Evolutionary conservation across 2,888 invertebrate genomes (phyloP), one percentile per base, ranked within the genome.

Genomic region (Diarsia brunnea): DNA sequence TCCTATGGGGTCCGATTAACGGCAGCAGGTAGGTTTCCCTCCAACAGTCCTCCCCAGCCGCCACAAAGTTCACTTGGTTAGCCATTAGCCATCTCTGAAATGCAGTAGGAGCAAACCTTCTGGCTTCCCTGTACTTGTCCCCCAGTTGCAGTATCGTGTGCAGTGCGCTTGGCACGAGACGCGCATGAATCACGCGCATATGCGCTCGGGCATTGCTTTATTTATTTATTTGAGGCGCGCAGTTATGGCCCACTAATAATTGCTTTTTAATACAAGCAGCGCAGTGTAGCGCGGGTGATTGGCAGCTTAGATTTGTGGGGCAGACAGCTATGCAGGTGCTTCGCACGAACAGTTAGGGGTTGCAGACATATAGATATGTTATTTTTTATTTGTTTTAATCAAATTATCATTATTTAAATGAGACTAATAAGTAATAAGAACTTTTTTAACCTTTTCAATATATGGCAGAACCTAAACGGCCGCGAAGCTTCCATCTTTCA

Each of bases 81-180:
- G 1, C 2, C 5, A 12, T 21, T 14, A 24, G 10, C 19, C 31
- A 21, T 10, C 31, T 58, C 4, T 27, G 11, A 21, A 45, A 45
- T 67, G 12, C 53, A 31, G 0, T 19, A 19, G 21, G 2, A 21
- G 3, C 43, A n/a, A 63, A 63, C 63, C 65, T 83, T 69, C 73
- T 85, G 71, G 1, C n/a, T 21, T 12, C 2, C 47, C 10, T 4
- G 7, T 5, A 58, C 19, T 8, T 38, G 38, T 60, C 31, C 21
- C 45, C 51, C 72, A 68, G 31, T 69, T 68, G 81, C 71, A 84
- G 76, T 80, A 81, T 84, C 81, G 85, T 84, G 81, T 87, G 87
- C 85, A 84, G 69, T 70, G 67, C 53, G 72, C 27, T 84, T 87
- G 87, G 87, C 84, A 87, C 79, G 66, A 83, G 71, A 86, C 43